Evolutionary conservation across 1,140 invertebrate genomes (phyloP).

Genomic region (Venustaconcha ellipsiformis): DNA sequence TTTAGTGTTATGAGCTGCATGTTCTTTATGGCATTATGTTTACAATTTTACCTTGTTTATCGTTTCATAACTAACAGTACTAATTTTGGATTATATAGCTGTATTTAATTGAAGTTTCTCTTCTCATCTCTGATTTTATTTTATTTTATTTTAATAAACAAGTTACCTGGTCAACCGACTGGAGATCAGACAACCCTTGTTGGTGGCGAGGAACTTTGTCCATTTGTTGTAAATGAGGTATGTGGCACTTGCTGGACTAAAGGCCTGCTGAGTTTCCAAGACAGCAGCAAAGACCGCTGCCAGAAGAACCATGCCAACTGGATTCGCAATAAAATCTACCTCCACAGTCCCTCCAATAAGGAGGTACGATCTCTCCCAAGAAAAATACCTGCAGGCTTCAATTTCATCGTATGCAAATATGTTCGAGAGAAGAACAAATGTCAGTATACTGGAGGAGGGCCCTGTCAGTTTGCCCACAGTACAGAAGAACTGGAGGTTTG

Average conservation of each 20-base stretch:
- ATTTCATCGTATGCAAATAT: slow-evolving; percentile 55
- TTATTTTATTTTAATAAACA: not conserved
- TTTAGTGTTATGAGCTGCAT: too few species aligned
- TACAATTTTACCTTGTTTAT: too few species aligned
- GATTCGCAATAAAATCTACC: slow-evolving; percentile 44
- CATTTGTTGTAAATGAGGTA: slow-evolving; percentile 38
- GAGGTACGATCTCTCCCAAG: slow-evolving; percentile 50
- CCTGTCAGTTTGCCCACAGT: slow-evolving; percentile 92
- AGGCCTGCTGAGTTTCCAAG: slow-evolving; percentile 48
- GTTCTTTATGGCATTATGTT: too few species aligned
- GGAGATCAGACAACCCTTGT: not conserved
- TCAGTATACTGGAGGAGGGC: slow-evolving; percentile 76
- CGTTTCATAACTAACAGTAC: too few species aligned
- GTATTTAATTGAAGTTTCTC: not conserved
- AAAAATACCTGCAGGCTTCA: slow-evolving; percentile 44
- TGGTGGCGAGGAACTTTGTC: slow-evolving; percentile 29
- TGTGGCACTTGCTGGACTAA: slow-evolving; percentile 54
- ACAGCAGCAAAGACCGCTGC: slow-evolving; percentile 51
- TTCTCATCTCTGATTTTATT: not conserved
- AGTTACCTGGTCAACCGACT: not conserved
- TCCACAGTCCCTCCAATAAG: slow-evolving; percentile 45
- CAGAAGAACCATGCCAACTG: slow-evolving; percentile 52
- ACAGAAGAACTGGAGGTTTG: slow-evolving; percentile 84
- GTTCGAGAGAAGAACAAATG: slow-evolving; percentile 50
- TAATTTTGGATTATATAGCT: not conserved